phyloP scores from a whole-genome alignment of 2,888 invertebrate genomes.

The Leptarthrus brevirostris region DNA sequence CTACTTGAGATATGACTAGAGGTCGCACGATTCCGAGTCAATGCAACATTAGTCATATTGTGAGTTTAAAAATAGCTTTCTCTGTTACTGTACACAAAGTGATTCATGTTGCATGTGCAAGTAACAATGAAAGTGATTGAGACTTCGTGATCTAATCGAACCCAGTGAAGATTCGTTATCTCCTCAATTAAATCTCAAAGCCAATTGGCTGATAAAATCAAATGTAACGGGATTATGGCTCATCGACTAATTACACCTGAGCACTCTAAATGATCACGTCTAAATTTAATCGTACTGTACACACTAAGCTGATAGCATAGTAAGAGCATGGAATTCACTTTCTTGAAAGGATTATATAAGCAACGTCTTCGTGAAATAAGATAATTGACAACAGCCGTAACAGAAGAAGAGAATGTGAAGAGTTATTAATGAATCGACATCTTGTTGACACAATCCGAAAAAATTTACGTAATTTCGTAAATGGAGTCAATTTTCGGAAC shows the following conservation, averaged over 20 bases:
- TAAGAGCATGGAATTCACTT: no score
- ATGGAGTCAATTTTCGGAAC: no score
- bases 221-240: background rate
- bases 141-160: constrained; percentile 5
- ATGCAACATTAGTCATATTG: constrained; percentile 11
- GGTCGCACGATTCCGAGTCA: constrained; percentile 1
- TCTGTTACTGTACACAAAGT: constrained; percentile 10
- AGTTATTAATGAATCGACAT: no score
- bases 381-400: no score
- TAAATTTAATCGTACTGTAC: no score
- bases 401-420: no score
- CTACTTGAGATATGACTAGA: background rate
- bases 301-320: no score
- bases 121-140: constrained; percentile 35
- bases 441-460: no score
- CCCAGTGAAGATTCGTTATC: background rate
- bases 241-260: background rate
- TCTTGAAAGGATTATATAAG: no score
- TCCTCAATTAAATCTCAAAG: constrained; percentile 18
- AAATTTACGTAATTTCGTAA: no score
- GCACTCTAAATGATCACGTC: constrained; percentile 7
- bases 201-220: background rate
- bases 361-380: no score
- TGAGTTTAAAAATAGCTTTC: constrained; percentile 33
- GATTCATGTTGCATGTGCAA: constrained; percentile 21